Percentiles rank a stretch among this genome's conserved stretches.
Evolutionary conservation across 2,888 invertebrate species (phyloP).

Genomic region (Drosophila recens): DNA sequence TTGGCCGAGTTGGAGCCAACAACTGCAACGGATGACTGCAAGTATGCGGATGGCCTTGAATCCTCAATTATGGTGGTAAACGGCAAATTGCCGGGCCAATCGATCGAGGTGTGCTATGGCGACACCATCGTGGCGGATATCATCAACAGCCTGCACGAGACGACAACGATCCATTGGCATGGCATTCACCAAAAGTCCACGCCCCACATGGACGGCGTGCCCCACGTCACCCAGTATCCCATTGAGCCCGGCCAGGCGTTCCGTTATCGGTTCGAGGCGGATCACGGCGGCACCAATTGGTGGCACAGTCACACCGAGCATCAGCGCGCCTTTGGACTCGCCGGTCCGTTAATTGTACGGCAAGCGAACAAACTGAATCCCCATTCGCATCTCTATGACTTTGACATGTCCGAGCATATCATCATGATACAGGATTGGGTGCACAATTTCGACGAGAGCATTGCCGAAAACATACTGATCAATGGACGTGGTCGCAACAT

Average conservation of each 20-base stretch:
- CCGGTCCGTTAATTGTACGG: constrained; percentile 77
- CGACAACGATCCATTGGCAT: constrained; percentile 83
- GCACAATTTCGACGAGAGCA: constrained; percentile 71
- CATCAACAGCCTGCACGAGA: constrained; percentile 81
- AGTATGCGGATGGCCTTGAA: constrained; percentile 79
- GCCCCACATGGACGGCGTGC: constrained; percentile 84
- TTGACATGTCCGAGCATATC: constrained; percentile 77
- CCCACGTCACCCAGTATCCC: constrained; percentile 83
- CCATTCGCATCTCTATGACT: constrained; percentile 78
- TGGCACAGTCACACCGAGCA: constrained; percentile 83
- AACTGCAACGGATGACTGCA: constrained; percentile 77
- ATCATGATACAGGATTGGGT: constrained; percentile 83
- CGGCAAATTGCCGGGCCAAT: constrained; percentile 75
- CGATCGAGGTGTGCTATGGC: constrained; percentile 81
- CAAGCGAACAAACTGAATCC: constrained; percentile 67
- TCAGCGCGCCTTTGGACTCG: constrained; percentile 81
- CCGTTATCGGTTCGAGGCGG: constrained; percentile 81
- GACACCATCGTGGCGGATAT: constrained; percentile 82
- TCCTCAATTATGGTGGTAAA: constrained; percentile 80
- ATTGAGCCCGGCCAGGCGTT: constrained; percentile 82
- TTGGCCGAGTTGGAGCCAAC: constrained; percentile 38
- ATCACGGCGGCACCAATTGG: constrained; percentile 82
- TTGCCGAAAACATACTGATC: constrained; percentile 78
- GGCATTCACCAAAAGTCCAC: constrained; percentile 79
- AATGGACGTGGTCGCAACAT: constrained; percentile 80